phyloP scores from a whole-genome alignment of 2,888 invertebrate genomes.

The Drosophila robusta region DNA sequence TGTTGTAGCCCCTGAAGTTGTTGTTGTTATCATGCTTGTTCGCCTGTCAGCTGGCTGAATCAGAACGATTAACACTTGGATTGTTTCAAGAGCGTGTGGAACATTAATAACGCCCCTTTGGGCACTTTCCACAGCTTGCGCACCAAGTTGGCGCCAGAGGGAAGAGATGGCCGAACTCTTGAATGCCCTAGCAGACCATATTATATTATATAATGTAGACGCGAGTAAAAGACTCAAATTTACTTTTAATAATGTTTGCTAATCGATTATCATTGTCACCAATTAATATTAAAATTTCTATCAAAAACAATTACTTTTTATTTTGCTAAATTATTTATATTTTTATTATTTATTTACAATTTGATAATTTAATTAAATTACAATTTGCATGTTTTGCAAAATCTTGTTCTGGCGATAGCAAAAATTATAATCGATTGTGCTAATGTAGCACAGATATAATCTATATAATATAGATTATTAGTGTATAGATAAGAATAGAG shows the following conservation, averaged over 20 bases:
- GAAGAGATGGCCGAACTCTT: constrained; percentile 4
- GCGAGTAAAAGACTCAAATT: too few species aligned
- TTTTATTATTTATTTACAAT: not conserved
- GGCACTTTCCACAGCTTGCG: not conserved
- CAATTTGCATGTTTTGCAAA: not conserved
- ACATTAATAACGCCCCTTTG: constrained; percentile 47
- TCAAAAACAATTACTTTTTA: too few species aligned
- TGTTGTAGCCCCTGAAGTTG: constrained; percentile 10
- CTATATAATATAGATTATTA: not conserved
- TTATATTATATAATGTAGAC: too few species aligned
- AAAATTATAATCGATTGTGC: not conserved
- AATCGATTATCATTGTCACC: too few species aligned
- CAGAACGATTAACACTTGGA: constrained; percentile 72
- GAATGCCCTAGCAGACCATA: constrained; percentile 30
- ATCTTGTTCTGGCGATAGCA: not conserved
- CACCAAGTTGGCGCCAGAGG: not conserved
- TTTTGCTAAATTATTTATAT: not conserved
- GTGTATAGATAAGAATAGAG: constrained; percentile 1
- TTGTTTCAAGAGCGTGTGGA: constrained; percentile 52
- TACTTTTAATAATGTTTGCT: too few species aligned
- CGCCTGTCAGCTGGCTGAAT: constrained; percentile 62
- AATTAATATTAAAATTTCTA: too few species aligned
- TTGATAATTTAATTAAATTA: not conserved
- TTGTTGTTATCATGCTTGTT: constrained; percentile 61
- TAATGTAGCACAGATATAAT: not conserved